Base-by-base conservation (phyloP, 1,140 invertebrate species). In the Ceratosolen solmsi region DNA sequence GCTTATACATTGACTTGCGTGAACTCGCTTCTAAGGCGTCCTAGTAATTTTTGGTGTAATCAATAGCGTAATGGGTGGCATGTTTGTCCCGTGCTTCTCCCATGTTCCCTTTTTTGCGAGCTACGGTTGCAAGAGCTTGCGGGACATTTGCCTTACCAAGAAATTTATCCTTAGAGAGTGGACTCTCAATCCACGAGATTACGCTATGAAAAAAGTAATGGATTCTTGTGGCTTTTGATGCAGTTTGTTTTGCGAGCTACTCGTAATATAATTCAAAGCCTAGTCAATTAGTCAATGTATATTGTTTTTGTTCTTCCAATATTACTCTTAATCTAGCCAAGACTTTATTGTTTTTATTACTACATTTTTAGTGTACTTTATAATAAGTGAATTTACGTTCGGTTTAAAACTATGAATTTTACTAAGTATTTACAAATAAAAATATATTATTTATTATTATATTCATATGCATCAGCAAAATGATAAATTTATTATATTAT, bases 21-120 rank as follows among this genome's bases (percentile, higher is more conserved):
- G 9, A 13, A 15, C 51, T 15, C 9, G 51, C 51, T 46, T 46
- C 41, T 13, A 46, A 27, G 17, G 5, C 36, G 82, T 82, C 80
- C 84, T 70, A 75, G 75, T 70, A 71, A 78, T 79, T 80, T 73
- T 30, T 46, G 71, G 41, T 72, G 41, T 46, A 72, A 74, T 74
- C 71, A 49, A 74, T 74, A 56, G 71, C 49, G 15, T 56, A 56
- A 74, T 74, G 51, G 41, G 22, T 25, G 70, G 41, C 25, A 71
- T 30, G 70, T 71, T 7, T 49, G 41, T 13, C 17, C 20, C 25
- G 2, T n/a, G 11, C 15, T 71, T 25, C 58, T 20, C 58, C 20
- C 41, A 4, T 71, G n/a, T 30, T 27, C 38, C 41, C 20, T 49
- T 71, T 71, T 71, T 46, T 71, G 22, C 38, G 41, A 71, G 70